Percentiles rank a stretch among this genome's conserved stretches.
These are phyloP conservation scores for Chouioia cunea DNA, from an alignment of 2,888 invertebrate genomes.

Conservation along the genomic window DNA sequence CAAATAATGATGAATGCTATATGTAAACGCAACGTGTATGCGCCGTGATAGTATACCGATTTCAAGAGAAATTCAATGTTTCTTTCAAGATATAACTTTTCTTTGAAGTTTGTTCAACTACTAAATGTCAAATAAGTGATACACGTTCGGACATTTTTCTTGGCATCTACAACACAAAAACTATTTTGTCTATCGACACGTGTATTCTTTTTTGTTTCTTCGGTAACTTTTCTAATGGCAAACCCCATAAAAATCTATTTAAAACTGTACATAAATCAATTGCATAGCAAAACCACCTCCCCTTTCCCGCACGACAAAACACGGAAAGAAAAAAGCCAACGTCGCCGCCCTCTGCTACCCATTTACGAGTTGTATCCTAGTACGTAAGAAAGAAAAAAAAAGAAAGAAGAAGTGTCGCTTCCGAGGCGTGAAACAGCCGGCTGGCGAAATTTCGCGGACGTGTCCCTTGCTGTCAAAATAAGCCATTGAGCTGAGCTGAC, in stretches of 20 bases:
- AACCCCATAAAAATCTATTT: neutral
- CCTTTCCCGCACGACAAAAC: neutral
- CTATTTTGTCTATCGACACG: too few species aligned
- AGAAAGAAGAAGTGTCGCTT: constrained; percentile 17
- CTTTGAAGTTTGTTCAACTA: too few species aligned
- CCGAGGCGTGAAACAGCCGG: constrained; percentile 62
- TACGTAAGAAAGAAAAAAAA: constrained; percentile 2
- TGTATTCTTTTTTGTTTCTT: too few species aligned
- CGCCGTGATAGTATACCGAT: too few species aligned
- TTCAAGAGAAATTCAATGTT: too few species aligned
- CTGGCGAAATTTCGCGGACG: constrained; percentile 62
- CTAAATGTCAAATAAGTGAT: too few species aligned
- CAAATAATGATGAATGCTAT: too few species aligned
- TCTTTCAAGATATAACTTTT: too few species aligned
- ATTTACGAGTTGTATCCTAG: constrained; percentile 10
- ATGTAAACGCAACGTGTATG: too few species aligned
- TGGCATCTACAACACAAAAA: too few species aligned
- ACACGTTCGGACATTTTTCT: too few species aligned
- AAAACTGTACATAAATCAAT: neutral
- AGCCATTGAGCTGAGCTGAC: constrained; percentile 53
- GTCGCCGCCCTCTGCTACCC: neutral
- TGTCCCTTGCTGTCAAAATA: constrained; percentile 68
- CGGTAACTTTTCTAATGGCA: neutral
- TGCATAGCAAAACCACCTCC: neutral
- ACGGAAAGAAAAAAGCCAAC: neutral